Evolutionary conservation across 2,888 invertebrate species (phyloP).

Genomic region (Xylota sylvarum): DNA sequence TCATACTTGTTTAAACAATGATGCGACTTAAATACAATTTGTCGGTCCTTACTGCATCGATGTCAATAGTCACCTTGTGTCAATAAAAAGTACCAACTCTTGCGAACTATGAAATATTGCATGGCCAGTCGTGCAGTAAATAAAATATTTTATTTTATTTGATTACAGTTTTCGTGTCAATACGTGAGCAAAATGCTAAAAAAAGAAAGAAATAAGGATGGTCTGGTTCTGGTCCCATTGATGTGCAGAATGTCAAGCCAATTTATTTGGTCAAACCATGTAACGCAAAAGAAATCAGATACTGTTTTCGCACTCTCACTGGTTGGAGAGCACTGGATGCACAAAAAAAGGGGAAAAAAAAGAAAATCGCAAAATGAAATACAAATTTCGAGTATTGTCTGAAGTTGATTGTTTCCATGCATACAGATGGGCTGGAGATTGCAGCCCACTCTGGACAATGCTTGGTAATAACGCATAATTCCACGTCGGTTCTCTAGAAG

Average conservation of each 20-base stretch:
- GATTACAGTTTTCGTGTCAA: slow-evolving; percentile 16
- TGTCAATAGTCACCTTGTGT: slow-evolving; percentile 2
- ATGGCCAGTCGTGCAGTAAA: slow-evolving; percentile 5
- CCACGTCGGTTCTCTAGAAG: slow-evolving; percentile 33
- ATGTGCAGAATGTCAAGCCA: neutral
- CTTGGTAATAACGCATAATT: slow-evolving; percentile 22
- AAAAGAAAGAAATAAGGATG: neutral
- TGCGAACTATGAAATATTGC: neutral
- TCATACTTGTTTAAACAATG: neutral
- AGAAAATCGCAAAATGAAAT: slow-evolving; percentile 9
- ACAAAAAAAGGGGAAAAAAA: slow-evolving; percentile 17
- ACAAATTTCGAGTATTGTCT: slow-evolving; percentile 22
- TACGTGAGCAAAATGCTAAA: slow-evolving; percentile 21
- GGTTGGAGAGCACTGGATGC: neutral
- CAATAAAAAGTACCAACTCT: neutral
- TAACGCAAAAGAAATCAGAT: slow-evolving; percentile 22
- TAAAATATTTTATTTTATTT: slow-evolving; percentile 5
- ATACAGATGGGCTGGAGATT: slow-evolving; percentile 27
- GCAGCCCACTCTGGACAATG: slow-evolving; percentile 14
- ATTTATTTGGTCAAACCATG: slow-evolving; percentile 13
- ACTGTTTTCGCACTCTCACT: slow-evolving; percentile 22
- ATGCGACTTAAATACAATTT: slow-evolving; percentile 1
- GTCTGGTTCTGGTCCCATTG: too few species aligned
- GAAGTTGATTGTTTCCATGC: slow-evolving; percentile 11
- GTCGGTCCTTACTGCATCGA: neutral